Conservation (phyloP, 2,888 invertebrate species). For the Nymphalis c-album region DNA sequence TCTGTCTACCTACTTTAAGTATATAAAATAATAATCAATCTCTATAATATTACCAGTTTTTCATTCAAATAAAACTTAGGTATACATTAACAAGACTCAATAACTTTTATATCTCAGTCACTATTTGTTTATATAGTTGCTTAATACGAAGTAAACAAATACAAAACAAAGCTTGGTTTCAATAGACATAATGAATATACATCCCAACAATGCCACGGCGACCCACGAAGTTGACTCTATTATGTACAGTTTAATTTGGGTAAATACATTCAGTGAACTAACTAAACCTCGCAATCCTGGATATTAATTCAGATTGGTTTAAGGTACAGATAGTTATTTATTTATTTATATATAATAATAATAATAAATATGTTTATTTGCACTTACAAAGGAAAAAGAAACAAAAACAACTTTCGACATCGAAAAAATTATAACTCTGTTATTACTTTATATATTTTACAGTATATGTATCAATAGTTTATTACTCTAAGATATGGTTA, state of each 20-base stretch:
- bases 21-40: too few relatives aligned
- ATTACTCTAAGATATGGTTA: too few relatives aligned
- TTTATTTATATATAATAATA: not conserved
- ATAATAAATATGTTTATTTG: too few relatives aligned
- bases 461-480: too few relatives aligned
- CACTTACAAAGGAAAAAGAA: too few relatives aligned
- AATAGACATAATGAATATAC: constrained; percentile 40
- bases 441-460: too few relatives aligned
- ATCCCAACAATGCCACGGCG: constrained; percentile 56
- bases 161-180: constrained; percentile 31
- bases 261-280: constrained; percentile 18
- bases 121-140: constrained; percentile 3
- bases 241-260: constrained; percentile 37
- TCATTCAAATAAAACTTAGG: too few relatives aligned
- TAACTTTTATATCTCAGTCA: not conserved
- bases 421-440: too few relatives aligned
- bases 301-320: not conserved
- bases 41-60: too few relatives aligned
- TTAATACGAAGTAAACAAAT: constrained; percentile 23
- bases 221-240: constrained; percentile 50
- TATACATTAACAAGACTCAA: not conserved
- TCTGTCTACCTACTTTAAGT: too few relatives aligned
- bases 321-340: not conserved
- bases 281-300: not conserved
- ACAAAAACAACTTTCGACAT: too few relatives aligned